phyloP scores from a whole-genome alignment of 2,888 invertebrate species.

The Acanthoscelides obtectus region DNA sequence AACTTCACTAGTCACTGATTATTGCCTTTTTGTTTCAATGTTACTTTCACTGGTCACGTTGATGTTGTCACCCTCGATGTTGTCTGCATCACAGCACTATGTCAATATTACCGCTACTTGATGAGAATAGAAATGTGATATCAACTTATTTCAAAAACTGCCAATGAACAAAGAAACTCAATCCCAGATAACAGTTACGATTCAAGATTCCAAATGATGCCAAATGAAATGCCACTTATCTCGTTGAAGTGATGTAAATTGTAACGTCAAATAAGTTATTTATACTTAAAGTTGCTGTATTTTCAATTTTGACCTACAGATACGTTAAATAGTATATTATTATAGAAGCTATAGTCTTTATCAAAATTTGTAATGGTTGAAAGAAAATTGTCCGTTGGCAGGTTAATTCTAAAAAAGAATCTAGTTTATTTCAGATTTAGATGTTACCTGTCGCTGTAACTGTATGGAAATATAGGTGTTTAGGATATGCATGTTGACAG shows the following conservation, averaged over 20 bases:
- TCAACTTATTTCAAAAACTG: background rate
- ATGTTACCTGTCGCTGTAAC: background rate
- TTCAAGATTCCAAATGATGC: too few relatives aligned
- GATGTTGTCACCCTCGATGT: slow-evolving; percentile 43
- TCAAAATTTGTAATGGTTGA: too few relatives aligned
- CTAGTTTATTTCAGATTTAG: slow-evolving; percentile 1
- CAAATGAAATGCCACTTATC: too few relatives aligned
- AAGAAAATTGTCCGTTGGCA: background rate
- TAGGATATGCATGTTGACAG: slow-evolving; percentile 9
- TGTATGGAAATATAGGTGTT: slow-evolving; percentile 4
- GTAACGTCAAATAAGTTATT: too few relatives aligned
- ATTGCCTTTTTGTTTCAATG: slow-evolving; percentile 14
- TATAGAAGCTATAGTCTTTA: too few relatives aligned
- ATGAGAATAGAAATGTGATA: background rate
- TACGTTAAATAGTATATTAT: too few relatives aligned
- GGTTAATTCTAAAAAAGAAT: background rate
- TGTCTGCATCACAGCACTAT: slow-evolving; percentile 42
- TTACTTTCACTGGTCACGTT: slow-evolving; percentile 39
- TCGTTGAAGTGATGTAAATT: too few relatives aligned
- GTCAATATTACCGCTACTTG: background rate
- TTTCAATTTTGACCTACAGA: too few relatives aligned
- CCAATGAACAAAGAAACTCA: background rate
- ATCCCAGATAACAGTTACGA: too few relatives aligned
- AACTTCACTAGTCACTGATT: background rate
- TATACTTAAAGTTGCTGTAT: too few relatives aligned